These are phyloP conservation scores for Eclectus roratus DNA, from an alignment of 2,113 vertebrate species.

Conservation along the genomic window DNA sequence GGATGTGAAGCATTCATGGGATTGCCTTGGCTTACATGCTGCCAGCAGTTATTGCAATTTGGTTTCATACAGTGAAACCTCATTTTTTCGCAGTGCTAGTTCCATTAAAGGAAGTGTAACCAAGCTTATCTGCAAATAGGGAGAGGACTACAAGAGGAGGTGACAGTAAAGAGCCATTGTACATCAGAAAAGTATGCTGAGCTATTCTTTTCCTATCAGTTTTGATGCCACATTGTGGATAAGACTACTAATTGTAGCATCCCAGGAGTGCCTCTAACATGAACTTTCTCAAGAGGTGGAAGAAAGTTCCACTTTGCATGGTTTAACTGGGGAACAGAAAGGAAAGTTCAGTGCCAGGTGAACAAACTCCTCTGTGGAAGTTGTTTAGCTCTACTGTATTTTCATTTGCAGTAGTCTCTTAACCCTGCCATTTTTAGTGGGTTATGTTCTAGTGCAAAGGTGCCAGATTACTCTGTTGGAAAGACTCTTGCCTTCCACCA, in stretches of 20 bases:
- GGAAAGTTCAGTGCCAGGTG: neutral
- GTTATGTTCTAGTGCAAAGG: neutral
- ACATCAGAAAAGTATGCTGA: neutral
- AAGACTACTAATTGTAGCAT: neutral
- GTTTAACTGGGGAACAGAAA: neutral
- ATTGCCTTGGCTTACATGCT: neutral
- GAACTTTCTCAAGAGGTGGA: neutral
- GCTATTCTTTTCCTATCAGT: neutral
- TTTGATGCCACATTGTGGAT: neutral
- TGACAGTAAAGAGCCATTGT: neutral
- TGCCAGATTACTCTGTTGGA: neutral
- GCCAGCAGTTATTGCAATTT: neutral
- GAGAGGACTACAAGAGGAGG: neutral
- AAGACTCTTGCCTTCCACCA: neutral
- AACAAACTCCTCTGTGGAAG: neutral
- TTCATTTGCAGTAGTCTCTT: neutral
- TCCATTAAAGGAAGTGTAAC: conserved; percentile 13
- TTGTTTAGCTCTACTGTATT: neutral
- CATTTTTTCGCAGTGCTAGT: neutral
- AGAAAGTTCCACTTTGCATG: neutral
- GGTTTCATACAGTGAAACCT: neutral
- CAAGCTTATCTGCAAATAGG: neutral
- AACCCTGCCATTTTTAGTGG: neutral
- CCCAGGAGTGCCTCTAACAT: neutral
- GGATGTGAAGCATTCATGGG: neutral